Percentiles rank a stretch among this genome's conserved stretches.
phyloP scores from a whole-genome alignment of 1,140 invertebrate species.

The Globodera rostochiensis region DNA sequence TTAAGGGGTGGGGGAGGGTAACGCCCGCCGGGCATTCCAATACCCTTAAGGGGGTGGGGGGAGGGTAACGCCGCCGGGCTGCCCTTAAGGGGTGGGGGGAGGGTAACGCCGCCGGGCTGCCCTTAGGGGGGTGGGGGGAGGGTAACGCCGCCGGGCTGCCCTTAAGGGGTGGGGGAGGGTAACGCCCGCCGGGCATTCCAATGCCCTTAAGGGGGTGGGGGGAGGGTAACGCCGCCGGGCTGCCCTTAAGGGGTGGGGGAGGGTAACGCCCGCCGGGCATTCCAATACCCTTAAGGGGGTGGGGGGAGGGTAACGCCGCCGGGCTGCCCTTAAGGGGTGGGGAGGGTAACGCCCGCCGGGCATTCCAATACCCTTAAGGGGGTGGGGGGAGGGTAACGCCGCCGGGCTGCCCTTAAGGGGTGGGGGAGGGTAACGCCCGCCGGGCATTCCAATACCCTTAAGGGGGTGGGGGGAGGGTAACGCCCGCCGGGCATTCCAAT shows the following conservation, averaged over 20 bases:
- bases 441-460: background rate
- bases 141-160: background rate
- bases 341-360: background rate
- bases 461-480: background rate
- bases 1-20: background rate
- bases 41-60: background rate
- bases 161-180: background rate
- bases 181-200: no score
- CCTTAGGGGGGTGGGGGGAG: background rate
- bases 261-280: no score
- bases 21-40: no score
- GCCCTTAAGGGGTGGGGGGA: background rate
- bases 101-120: no score
- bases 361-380: constrained; percentile 4
- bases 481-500: no score
- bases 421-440: background rate
- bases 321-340: background rate
- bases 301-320: background rate
- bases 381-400: background rate
- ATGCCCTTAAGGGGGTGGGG: background rate
- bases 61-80: no score
- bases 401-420: background rate
- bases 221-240: background rate
- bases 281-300: constrained; percentile 1
- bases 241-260: background rate